Percentiles rank a stretch among this genome's conserved stretches.
Evolutionary conservation across 1,140 invertebrate species (phyloP).

Genomic region (Campodea augens): DNA sequence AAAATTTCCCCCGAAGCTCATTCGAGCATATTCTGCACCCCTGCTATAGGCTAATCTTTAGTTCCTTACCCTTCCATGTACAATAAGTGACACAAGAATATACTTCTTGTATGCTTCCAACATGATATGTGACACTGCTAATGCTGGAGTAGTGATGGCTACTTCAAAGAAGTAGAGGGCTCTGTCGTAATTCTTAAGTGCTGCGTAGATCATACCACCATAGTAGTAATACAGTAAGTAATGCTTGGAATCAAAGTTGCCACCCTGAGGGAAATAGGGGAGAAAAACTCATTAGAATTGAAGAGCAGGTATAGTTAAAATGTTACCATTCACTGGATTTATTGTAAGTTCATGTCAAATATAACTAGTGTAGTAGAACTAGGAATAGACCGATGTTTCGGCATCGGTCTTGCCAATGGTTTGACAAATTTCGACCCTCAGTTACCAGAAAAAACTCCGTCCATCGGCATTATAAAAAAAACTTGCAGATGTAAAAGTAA

Average conservation of each 20-base stretch:
- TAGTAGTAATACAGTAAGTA: conserved; percentile 93
- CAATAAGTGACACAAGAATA: conserved; percentile 72
- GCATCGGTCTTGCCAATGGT: too few relatives aligned
- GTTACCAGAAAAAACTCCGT: too few relatives aligned
- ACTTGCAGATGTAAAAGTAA: too few relatives aligned
- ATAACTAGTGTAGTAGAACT: too few relatives aligned
- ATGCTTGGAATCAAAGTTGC: conserved; percentile 74
- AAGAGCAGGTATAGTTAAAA: too few relatives aligned
- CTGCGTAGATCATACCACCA: conserved; percentile 90
- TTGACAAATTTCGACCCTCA: too few relatives aligned
- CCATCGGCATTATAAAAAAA: too few relatives aligned
- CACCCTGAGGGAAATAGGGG: conserved; percentile 30
- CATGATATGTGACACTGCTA: conserved; percentile 90
- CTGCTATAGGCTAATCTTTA: background rate
- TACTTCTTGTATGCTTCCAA: conserved; percentile 93
- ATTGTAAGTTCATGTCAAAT: too few relatives aligned
- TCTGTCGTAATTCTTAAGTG: conserved; percentile 76
- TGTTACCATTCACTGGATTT: too few relatives aligned
- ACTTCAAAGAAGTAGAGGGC: conserved; percentile 92
- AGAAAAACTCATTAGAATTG: background rate
- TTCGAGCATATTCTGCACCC: too few relatives aligned
- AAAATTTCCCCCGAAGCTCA: too few relatives aligned
- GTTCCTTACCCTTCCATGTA: conserved; percentile 61
- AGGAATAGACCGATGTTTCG: too few relatives aligned
- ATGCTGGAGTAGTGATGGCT: conserved; percentile 74